Evolutionary conservation across 2,113 vertebrate genomes (phyloP).

Genomic region (Passer montanus): DNA sequence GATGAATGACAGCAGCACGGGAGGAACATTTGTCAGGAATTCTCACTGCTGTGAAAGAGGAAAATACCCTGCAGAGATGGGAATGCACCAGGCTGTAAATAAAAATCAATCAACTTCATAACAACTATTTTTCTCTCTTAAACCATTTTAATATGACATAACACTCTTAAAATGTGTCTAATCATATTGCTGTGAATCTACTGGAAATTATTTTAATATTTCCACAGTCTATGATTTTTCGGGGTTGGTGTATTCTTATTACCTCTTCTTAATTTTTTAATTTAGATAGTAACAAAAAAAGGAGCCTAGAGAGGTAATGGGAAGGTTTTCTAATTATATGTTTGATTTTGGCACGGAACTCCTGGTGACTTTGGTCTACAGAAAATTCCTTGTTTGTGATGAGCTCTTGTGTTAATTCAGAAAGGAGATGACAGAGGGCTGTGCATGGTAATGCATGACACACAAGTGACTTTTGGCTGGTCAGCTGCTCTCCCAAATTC

Average conservation of each 20-base stretch:
- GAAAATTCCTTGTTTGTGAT: background rate
- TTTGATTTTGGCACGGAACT: background rate
- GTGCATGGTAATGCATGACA: background rate
- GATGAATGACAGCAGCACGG: background rate
- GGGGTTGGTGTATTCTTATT: background rate
- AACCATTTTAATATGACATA: background rate
- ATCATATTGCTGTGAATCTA: background rate
- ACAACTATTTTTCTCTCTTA: background rate
- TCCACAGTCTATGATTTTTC: background rate
- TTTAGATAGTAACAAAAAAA: background rate
- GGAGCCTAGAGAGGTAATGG: background rate
- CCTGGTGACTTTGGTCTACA: background rate
- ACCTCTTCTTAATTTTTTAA: background rate
- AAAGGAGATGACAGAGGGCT: background rate
- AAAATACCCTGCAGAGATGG: background rate
- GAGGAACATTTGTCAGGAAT: background rate
- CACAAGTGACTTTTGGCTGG: rapidly evolving
- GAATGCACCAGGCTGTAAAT: background rate
- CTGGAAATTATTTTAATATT: background rate
- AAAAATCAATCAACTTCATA: background rate
- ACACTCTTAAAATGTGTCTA: background rate
- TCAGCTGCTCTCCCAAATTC: background rate
- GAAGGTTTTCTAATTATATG: background rate
- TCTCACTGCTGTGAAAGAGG: background rate
- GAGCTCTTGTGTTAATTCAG: background rate